Evolutionary conservation across 2,113 vertebrate genomes (phyloP), one percentile per base, ranked within the genome.

Genomic region (Thryonomys swinderianus): DNA sequence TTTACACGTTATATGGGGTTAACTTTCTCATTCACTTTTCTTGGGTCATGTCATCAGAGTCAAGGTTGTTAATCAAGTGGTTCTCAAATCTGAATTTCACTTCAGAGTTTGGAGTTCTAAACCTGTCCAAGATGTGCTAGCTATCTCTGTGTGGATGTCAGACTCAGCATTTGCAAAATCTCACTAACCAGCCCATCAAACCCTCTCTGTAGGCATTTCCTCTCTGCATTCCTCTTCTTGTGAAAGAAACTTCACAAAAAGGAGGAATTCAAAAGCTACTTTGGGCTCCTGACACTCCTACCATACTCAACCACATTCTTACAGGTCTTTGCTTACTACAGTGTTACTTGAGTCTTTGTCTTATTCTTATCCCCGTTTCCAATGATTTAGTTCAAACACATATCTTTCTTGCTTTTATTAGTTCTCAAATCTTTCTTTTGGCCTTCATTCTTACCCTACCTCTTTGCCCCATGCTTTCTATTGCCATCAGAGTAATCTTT

Each of bases 201-300:
- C 27, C 20, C 55, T 74, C 53, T 76, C 4, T 21, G n/a, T 16
- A 45, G 67, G 25, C 62, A 23, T 71, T 82, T 94, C 59, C 45
- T 64, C 76, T 95, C 55, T n/a, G n/a, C n/a, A n/a, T n/a, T n/a
- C n/a, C n/a, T n/a, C n/a, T n/a, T n/a, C 23, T 7, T 92, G 61
- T 18, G 23, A 93, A 82, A 64, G 79, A 87, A 94, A 64, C 10
- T 13, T 84, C 16, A 61, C 30, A 78, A 73, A 80, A 80, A 17
- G 2, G 16, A 92, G 42, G 20, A 95, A 71, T 84, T 80, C 66
- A 97, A 45, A 95, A 73, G 14, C 80, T 78, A 34, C 51, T 48
- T 61, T 11, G 84, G 48, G 25, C 23, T 95, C 42, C 66, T 32
- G 61, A 82, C 7, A 71, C 13, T 96, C 37, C 55, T 85, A 45